phyloP scores from a whole-genome alignment of 2,113 vertebrate genomes.

The Xiphophorus maculatus region DNA sequence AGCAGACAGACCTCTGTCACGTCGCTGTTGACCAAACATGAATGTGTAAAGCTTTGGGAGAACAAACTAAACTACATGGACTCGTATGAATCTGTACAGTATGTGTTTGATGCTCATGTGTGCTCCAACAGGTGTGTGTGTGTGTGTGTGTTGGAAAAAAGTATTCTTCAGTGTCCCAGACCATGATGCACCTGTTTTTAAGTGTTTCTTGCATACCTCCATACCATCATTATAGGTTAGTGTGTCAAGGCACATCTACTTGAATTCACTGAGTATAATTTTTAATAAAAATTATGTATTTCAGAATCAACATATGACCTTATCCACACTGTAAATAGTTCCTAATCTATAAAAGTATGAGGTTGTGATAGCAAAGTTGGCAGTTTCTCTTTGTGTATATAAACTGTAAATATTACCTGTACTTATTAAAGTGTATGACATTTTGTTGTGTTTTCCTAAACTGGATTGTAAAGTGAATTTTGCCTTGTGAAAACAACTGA shows the following conservation, averaged over 20 bases:
- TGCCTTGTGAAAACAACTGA: conserved; percentile 36
- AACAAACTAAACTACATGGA: conserved; percentile 36
- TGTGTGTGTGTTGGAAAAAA: conserved; percentile 19
- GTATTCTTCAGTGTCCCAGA: conserved; percentile 54
- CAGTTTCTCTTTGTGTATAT: conserved; percentile 76
- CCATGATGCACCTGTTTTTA: conserved; percentile 52
- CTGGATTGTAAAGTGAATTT: conserved; percentile 67
- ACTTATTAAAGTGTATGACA: conserved; percentile 80
- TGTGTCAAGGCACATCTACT: conserved; percentile 70
- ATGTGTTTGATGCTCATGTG: conserved; percentile 63
- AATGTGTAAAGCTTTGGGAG: conserved; percentile 59
- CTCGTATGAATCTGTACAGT: conserved; percentile 62
- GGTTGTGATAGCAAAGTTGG: conserved; percentile 67
- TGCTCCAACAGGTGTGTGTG: conserved; percentile 34
- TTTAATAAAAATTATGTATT: conserved; percentile 28
- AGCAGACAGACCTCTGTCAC: background rate
- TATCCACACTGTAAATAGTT: conserved; percentile 72
- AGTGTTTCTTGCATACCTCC: conserved; percentile 60
- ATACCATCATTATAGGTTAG: conserved; percentile 57
- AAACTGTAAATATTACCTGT: conserved; percentile 80
- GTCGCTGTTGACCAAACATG: conserved; percentile 69
- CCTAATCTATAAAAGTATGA: conserved; percentile 64
- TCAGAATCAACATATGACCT: conserved; percentile 57
- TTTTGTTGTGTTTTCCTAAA: conserved; percentile 78
- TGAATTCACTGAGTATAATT: conserved; percentile 62